Conservation (phyloP, 2,113 vertebrate genomes). For the Nothoprocta perdicaria region DNA sequence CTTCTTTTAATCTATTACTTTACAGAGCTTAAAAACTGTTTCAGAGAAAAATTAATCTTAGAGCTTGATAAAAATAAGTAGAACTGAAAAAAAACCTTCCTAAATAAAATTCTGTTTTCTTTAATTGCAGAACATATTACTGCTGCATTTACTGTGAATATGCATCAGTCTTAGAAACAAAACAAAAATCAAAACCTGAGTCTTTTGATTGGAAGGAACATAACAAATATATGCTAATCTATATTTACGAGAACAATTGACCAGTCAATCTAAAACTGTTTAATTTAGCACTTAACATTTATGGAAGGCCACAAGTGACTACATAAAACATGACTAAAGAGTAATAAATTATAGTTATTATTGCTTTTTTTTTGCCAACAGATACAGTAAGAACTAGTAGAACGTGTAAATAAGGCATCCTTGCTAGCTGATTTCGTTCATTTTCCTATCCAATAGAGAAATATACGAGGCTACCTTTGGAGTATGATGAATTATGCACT, state of each 20-base stretch:
- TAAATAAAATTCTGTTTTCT: not conserved
- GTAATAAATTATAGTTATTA: not conserved
- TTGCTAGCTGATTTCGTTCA: not conserved
- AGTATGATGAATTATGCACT: not conserved
- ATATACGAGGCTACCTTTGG: not conserved
- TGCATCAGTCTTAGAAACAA: not conserved
- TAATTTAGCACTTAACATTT: not conserved
- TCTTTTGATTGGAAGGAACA: not conserved
- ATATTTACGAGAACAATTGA: not conserved
- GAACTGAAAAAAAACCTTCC: not conserved
- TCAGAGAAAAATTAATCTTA: not conserved
- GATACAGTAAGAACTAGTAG: not conserved
- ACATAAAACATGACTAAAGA: not conserved
- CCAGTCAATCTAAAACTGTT: not conserved
- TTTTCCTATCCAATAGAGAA: not conserved
- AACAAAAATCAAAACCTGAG: not conserved
- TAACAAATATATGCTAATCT: not conserved
- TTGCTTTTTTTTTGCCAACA: not conserved
- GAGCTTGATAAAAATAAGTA: not conserved
- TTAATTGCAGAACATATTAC: not conserved
- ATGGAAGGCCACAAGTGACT: not conserved
- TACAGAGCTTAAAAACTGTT: not conserved
- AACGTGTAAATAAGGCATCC: not conserved
- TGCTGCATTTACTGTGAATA: not conserved
- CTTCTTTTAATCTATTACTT: not conserved